Conservation (phyloP, 2,797 vertebrate species). For the Synanceia verrucosa region DNA sequence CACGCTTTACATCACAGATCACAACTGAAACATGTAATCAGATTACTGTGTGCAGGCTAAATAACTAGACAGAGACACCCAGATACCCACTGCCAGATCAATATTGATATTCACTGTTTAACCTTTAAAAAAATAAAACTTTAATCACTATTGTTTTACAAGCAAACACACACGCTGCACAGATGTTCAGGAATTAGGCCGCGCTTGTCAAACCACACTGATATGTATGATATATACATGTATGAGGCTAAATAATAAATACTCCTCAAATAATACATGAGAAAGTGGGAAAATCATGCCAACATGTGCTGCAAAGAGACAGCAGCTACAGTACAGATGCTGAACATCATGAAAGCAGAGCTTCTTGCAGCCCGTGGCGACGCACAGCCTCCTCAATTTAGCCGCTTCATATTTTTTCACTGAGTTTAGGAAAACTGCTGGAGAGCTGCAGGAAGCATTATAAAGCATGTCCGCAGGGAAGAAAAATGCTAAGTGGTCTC, state of each 20-base stretch:
- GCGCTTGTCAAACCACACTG: background rate
- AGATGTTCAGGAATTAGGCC: background rate
- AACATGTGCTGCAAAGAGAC: background rate
- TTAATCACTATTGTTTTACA: background rate
- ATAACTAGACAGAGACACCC: background rate
- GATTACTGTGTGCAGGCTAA: slow-evolving; percentile 21
- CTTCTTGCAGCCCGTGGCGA: slow-evolving; percentile 13
- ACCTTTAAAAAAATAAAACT: background rate
- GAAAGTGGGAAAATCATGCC: slow-evolving; percentile 6
- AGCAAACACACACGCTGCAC: background rate
- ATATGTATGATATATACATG: background rate
- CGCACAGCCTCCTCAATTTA: slow-evolving; percentile 14
- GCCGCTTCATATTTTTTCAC: slow-evolving; percentile 23
- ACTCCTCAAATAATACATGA: slow-evolving; percentile 21
- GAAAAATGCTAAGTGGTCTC: background rate
- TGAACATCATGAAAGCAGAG: slow-evolving; percentile 13
- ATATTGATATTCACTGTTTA: background rate
- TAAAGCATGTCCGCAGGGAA: background rate
- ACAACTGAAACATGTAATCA: slow-evolving; percentile 29
- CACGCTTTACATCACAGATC: background rate
- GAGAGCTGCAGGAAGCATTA: slow-evolving; percentile 32
- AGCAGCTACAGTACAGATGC: background rate
- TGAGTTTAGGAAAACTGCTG: background rate
- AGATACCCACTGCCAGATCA: background rate
- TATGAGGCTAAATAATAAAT: slow-evolving; percentile 27